Evolutionary conservation across 2,888 invertebrate species (phyloP), one percentile per base, ranked within the genome.

Genomic region (Zygaena filipendulae): DNA sequence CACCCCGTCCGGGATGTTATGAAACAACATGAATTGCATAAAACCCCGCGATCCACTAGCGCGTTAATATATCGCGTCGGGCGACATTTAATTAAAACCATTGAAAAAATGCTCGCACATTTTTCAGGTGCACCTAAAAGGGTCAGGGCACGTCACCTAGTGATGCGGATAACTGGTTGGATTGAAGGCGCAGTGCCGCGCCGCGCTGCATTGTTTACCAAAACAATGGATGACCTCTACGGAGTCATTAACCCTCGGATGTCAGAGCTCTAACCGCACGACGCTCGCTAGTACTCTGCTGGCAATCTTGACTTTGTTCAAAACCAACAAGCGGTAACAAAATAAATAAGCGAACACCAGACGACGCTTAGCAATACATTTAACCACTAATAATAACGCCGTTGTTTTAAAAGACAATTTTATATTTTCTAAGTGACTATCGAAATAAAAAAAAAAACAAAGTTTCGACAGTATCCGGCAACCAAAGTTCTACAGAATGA

Each of bases 221-320:
- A 66, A 72, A 79, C 79, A 79, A 79, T 77, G 58, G 75, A 11
- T 63, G 66, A 71, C 75, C 77, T 72, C 67, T 51, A 60, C 52
- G 63, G 60, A 71, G 75, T 77, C 77, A 74, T 77, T 79, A 77
- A 75, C 77, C 68, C 66, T 67, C 64, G 66, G 59, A n/a, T 60
- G 63, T 61, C 59, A 53, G 50, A 52, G 32, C 28, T 24, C n/a
- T n/a, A n/a, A n/a, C n/a, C n/a, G n/a, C n/a, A n/a, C n/a, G 40
- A 36, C 37, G 45, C 45, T 42, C 30, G 40, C 23, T 42, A 46
- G 47, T 41, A 45, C 36, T 44, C 46, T 49, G 42, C 43, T 52
- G 46, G 50, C 47, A 52, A 53, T 59, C 59, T 60, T 51, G 45
- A 48, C 45, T 39, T 41, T 33, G 45, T 43, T 59, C n/a, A n/a